A percentile compares a stretch with the other conserved stretches of the same genome.
Conservation (phyloP, 2,888 invertebrate species). For the Oxycera nigricornis region DNA sequence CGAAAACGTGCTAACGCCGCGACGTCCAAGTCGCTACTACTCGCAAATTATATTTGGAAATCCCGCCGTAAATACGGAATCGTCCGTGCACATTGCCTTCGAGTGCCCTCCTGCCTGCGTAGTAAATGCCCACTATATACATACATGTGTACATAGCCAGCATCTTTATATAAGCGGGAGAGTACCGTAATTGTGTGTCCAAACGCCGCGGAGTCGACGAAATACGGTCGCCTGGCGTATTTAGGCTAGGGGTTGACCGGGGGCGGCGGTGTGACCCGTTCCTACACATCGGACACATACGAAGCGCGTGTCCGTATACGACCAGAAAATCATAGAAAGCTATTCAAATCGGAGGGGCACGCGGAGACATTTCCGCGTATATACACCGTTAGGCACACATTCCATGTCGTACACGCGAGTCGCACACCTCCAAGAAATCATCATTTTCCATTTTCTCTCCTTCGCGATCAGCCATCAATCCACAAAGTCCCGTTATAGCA, state of each 20-base stretch:
- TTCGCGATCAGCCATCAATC: background rate
- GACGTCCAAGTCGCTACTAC: constrained; percentile 61
- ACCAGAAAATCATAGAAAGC: background rate
- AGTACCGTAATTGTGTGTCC: constrained; percentile 33
- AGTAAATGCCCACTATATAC: constrained; percentile 24
- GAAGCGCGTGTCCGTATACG: background rate
- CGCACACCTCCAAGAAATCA: background rate
- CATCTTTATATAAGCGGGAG: too few species aligned
- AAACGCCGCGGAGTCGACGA: constrained; percentile 7
- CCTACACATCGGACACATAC: background rate
- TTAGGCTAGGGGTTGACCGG: background rate
- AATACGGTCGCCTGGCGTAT: background rate
- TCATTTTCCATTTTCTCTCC: background rate
- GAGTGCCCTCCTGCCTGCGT: constrained; percentile 33
- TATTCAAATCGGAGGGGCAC: constrained; percentile 7
- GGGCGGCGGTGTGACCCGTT: background rate
- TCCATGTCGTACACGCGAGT: background rate
- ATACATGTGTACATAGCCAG: constrained; percentile 19
- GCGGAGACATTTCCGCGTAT: background rate
- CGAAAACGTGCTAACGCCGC: constrained; percentile 57
- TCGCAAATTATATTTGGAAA: constrained; percentile 44
- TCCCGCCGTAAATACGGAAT: constrained; percentile 25
- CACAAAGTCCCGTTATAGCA: constrained; percentile 7
- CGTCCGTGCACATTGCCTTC: background rate
- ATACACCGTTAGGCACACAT: background rate